These are phyloP conservation scores for Mirza zaza DNA, from an alignment of 2,113 vertebrate species.

Conservation along the genomic window DNA sequence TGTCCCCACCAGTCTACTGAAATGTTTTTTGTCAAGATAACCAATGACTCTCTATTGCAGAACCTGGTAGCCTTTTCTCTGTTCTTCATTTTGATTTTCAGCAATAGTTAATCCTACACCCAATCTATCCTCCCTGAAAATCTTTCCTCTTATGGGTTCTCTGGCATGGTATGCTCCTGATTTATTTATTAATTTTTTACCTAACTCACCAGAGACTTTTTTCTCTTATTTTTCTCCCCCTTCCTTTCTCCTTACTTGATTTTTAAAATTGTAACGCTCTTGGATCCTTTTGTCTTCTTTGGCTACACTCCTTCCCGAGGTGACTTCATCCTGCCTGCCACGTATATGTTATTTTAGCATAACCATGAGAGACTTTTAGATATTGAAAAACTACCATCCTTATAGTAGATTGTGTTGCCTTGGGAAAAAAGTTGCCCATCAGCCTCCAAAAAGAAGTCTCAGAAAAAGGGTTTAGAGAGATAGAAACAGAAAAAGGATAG, in stretches of 20 bases:
- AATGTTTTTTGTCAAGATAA: neutral
- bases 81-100: neutral
- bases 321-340: neutral
- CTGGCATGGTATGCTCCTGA: neutral
- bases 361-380: neutral
- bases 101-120: neutral
- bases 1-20: neutral
- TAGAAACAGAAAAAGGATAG: too few species aligned
- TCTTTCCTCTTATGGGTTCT: neutral
- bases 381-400: neutral
- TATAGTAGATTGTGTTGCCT: neutral
- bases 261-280: neutral
- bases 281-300: neutral
- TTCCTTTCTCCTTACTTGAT: neutral
- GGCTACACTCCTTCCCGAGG: neutral
- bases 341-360: neutral
- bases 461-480: too few species aligned
- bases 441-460: neutral
- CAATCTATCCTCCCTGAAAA: neutral
- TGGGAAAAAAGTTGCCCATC: neutral
- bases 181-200: neutral
- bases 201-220: neutral
- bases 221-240: neutral
- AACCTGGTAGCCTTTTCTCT: neutral
- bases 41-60: neutral